These are phyloP conservation scores for Cyphomyrus plagiostoma DNA, from an alignment of 2,113 vertebrate genomes.

Conservation along the genomic window DNA sequence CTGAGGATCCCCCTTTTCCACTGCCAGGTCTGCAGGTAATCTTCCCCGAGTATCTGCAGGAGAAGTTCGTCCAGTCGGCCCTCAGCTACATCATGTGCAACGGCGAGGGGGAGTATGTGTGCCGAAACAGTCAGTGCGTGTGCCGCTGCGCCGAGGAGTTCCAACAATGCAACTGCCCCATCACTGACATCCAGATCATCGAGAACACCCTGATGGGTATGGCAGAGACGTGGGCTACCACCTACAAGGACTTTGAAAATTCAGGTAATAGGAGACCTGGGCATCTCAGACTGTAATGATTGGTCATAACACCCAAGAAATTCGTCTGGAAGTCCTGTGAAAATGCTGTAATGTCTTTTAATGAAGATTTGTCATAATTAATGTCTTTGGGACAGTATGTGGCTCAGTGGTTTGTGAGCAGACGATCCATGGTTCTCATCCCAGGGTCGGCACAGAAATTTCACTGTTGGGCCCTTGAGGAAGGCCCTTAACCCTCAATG, in stretches of 20 bases:
- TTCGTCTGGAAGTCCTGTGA: background rate
- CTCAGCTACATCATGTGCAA: conserved; percentile 99
- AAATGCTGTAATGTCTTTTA: background rate
- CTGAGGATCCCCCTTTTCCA: conserved; percentile 26
- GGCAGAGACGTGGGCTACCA: conserved; percentile 85
- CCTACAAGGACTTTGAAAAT: conserved; percentile 95
- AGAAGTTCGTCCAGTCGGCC: conserved; percentile 98
- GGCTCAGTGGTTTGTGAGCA: background rate
- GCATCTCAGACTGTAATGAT: background rate
- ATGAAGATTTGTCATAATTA: background rate
- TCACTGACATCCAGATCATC: conserved; percentile 97
- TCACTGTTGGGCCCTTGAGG: background rate
- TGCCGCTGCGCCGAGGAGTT: conserved; percentile 89
- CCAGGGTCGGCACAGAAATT: background rate
- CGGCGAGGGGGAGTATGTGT: conserved; percentile 91
- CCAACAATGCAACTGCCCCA: conserved; percentile 96
- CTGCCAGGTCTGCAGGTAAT: conserved; percentile 91
- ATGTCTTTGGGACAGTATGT: background rate
- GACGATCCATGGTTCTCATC: background rate
- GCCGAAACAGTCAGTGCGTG: conserved; percentile 83
- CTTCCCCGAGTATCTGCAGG: conserved; percentile 95
- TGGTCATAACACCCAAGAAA: background rate
- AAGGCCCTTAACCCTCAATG: background rate
- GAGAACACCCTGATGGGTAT: conserved; percentile 86
- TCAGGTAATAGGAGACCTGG: conserved; percentile 72